Base-by-base conservation (phyloP, 2,888 invertebrate species). In the Hirudinaria manillensis region DNA sequence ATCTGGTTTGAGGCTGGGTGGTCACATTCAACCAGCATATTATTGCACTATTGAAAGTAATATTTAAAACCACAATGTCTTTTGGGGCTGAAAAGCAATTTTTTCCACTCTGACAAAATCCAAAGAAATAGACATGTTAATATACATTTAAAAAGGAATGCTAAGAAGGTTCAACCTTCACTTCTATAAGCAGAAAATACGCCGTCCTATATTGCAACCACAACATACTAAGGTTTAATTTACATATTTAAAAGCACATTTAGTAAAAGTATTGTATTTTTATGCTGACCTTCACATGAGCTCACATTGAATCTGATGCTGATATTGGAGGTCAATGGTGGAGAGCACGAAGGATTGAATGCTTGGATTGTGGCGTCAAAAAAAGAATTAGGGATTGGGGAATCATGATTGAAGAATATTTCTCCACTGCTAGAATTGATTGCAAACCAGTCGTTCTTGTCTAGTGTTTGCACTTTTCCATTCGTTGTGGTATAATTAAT, bases 21-120 rank as follows among this genome's bases (percentile, higher is more conserved):
- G 34, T n/a, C 27, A 61, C 13, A 4, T 55, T 27, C 45, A 34
- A 13, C 73, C 73, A 73, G 38, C 73, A 73, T n/a, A 73, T 34
- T 27, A 55, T 65, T 13, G 38, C 73, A 10, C 38, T 34, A 24
- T 34, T 61, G 21, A 45, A 38, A 32, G 32, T n/a, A 13, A 65
- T 21, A 13, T 73, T 56, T 29, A 24, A 24, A n/a, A 73, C 73
- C 34, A 21, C 27, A 24, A 73, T 65, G 21, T 73, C n/a, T 55
- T 10, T 24, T 10, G 65, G 65, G 21, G 65, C 73, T 73, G 45
- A 4, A 45, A 45, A 45, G 10, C 45, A 45, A 16, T 45, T 45
- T 45, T 45, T 6, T 7, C 1, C 4, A 45, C 3, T 36, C 36
- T 3, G 36, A 36, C 36, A 36, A 36, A 36, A 6, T 38, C 10